A percentile compares a stretch with the other conserved stretches of the same genome.
Conservation (phyloP, 2,113 vertebrate genomes). For the Sarotherodon lohbergeri region DNA sequence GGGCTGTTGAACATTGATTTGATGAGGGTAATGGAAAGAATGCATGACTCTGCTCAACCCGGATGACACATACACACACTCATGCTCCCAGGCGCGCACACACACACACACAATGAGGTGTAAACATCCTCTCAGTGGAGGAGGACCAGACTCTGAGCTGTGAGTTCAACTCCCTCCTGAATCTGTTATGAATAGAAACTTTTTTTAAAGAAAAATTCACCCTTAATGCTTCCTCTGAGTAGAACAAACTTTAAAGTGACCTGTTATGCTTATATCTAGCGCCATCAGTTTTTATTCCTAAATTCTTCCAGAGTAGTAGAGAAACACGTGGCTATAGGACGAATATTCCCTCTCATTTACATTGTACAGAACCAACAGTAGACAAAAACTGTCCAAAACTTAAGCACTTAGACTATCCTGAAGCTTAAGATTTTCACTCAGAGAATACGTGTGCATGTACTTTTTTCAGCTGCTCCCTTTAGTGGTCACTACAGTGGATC, state of each 20-base stretch:
- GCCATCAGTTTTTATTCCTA: background rate
- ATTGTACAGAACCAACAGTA: background rate
- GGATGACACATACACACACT: constrained; percentile 34
- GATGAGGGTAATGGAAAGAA: constrained; percentile 77
- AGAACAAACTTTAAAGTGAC: background rate
- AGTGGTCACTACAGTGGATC: background rate
- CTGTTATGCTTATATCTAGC: background rate
- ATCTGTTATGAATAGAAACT: constrained; percentile 11
- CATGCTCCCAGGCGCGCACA: background rate
- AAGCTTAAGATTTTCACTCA: background rate
- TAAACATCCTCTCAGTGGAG: constrained; percentile 61
- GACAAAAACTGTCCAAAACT: background rate
- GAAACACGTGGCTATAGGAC: background rate
- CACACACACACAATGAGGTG: constrained; percentile 1
- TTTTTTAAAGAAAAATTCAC: background rate
- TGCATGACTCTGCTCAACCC: constrained; percentile 61
- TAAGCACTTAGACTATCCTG: background rate
- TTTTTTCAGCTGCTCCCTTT: background rate
- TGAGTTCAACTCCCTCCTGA: constrained; percentile 23
- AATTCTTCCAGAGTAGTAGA: background rate
- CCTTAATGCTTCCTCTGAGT: background rate
- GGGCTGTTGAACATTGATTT: constrained; percentile 67
- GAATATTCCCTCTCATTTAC: background rate
- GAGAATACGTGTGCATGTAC: background rate
- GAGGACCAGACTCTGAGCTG: constrained; percentile 40